Percentiles rank a stretch among this genome's conserved stretches.
Conservation (phyloP, 1,140 invertebrate genomes). For the Drosophila eugracilis region DNA sequence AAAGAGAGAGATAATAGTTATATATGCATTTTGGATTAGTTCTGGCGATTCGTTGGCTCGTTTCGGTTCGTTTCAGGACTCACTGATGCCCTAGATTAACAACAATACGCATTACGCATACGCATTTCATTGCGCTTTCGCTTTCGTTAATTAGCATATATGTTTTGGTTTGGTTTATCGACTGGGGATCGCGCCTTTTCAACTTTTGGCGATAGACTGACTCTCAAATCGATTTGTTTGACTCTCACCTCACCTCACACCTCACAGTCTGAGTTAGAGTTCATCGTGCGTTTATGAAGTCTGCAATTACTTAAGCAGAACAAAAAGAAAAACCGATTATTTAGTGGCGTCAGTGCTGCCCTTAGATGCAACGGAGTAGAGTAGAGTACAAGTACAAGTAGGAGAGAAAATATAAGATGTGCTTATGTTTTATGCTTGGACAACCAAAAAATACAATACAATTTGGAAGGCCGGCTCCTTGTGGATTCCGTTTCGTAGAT, state of each 20-base stretch:
- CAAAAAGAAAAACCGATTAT: conserved; percentile 84
- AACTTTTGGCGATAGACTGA: conserved; percentile 55
- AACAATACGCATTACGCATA: conserved; percentile 6
- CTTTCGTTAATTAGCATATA: conserved; percentile 25
- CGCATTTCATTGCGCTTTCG: conserved; percentile 7
- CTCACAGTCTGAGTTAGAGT: conserved; percentile 63
- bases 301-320: conserved; percentile 85
- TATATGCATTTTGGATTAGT: conserved; percentile 79
- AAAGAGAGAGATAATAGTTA: conserved; percentile 80
- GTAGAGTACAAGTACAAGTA: conserved; percentile 48
- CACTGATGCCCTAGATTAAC: conserved; percentile 30
- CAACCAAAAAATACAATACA: conserved; percentile 41
- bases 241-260: conserved; percentile 82
- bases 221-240: conserved; percentile 56
- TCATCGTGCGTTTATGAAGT: conserved; percentile 83
- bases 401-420: conserved; percentile 69
- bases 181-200: conserved; percentile 39
- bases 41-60: conserved; percentile 59
- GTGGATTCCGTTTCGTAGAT: conserved; percentile 13
- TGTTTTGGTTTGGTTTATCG: conserved; percentile 35
- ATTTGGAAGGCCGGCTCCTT: conserved; percentile 25
- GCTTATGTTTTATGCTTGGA: conserved; percentile 52
- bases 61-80: conserved; percentile 21
- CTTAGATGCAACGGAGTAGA: conserved; percentile 75
- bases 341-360: conserved; percentile 81